Evolutionary conservation across 1,140 invertebrate species (phyloP), one percentile per base, ranked within the genome.

Genomic region (Philotrypesis tridentata): DNA sequence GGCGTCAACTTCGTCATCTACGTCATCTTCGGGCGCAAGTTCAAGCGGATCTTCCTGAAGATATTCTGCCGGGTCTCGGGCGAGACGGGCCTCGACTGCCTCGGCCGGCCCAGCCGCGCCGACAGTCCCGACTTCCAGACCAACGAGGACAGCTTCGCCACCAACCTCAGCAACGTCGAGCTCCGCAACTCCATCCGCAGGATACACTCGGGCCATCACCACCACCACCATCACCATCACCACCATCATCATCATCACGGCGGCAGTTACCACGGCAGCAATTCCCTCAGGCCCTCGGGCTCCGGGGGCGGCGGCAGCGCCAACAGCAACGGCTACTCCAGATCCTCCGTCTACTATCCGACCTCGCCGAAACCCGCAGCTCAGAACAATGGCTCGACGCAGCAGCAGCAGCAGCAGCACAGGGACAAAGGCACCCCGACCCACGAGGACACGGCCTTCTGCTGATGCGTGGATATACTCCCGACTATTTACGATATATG

Each of bases 1-100:
- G 98, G 98, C 85, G 96, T 99, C 48, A 99, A 99, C 90, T 99
- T 99, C 89, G 95, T 99, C 74, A 98, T 99, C 82, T 99, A 99
- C 91, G 98, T 98, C 81, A 97, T 98, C 55, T 98, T 99, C 89
- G 98, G 98, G 0, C 96, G 98, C 88, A 99, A 99, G 89, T 99
- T 99, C 92, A 96, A 98, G 87, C 93, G 96, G 60, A 94, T 97
- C 78, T 98, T 98, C 90, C 92, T 98, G 78, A 94, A 96, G 86
- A 94, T 97, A 87, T 98, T 98, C 91, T 98, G 97, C 90, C 76
- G 70, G 12, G 94, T 94, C 67, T 92, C 94, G 27, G 91, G 92
- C 5, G 79, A 93, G 6, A 92, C 94, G 83, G 90, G 91, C 68
- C 70, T 83, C 61, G 76, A 83, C 60, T 83, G 82, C 61, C 68